These are phyloP conservation scores for Macrotrachela quadricornifera DNA, from an alignment of 1,140 invertebrate species.

Conservation along the genomic window DNA sequence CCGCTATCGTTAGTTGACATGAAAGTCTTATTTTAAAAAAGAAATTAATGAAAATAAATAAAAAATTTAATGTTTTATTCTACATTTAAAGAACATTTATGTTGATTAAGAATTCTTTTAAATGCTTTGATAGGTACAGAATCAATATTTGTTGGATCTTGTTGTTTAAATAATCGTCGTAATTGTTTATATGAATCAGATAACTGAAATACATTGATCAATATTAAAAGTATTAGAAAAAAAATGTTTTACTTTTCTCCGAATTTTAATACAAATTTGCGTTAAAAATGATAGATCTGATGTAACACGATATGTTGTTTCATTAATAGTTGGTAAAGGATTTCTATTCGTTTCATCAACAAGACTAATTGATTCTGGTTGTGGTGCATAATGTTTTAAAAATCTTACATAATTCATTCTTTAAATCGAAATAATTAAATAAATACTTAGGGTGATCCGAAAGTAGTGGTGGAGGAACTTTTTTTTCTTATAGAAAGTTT, in stretches of 20 bases:
- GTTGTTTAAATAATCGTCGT: constrained; percentile 1
- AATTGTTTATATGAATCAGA: constrained; percentile 10
- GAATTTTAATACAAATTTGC: constrained; percentile 3
- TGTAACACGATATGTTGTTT: neutral
- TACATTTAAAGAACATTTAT: neutral
- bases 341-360: too few species aligned
- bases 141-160: constrained; percentile 1
- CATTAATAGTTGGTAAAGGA: neutral
- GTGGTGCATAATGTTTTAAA: too few species aligned
- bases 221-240: neutral
- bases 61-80: too few species aligned
- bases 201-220: constrained; percentile 15
- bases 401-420: too few species aligned
- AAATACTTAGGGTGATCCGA: too few species aligned
- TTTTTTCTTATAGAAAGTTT: too few species aligned
- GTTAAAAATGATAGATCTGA: neutral
- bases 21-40: too few species aligned
- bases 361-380: too few species aligned
- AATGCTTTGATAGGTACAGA: neutral
- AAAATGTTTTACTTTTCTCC: neutral
- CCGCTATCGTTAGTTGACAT: too few species aligned
- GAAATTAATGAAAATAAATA: too few species aligned
- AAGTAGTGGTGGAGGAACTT: too few species aligned
- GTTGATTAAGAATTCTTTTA: neutral
- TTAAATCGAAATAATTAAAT: too few species aligned